Evolutionary conservation across 2,888 invertebrate genomes (phyloP).

Genomic region (Cynaeus angustus): DNA sequence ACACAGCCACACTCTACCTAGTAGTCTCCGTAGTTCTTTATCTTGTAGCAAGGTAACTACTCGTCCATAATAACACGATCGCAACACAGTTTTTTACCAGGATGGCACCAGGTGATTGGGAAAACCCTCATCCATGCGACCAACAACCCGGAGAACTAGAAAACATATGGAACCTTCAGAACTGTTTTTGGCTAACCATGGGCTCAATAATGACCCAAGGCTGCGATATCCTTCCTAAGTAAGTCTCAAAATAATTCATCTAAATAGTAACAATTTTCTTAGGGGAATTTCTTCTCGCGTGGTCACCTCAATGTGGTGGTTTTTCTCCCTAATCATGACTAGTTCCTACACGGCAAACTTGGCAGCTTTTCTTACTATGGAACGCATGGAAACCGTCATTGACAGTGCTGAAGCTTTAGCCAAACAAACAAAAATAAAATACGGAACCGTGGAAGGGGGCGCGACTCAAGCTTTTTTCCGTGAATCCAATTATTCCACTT

Average conservation of each 20-base stretch:
- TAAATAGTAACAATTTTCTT: slow-evolving; percentile 11
- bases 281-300: slow-evolving; percentile 93
- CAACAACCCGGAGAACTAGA: slow-evolving; percentile 90
- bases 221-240: slow-evolving; percentile 93
- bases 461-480: slow-evolving; percentile 93
- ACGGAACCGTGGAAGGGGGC: slow-evolving; percentile 90
- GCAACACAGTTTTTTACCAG: slow-evolving; percentile 70
- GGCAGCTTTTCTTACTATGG: slow-evolving; percentile 93
- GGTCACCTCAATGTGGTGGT: slow-evolving; percentile 94
- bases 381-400: slow-evolving; percentile 90
- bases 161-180: slow-evolving; percentile 90
- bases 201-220: slow-evolving; percentile 96
- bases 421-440: slow-evolving; percentile 95
- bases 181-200: slow-evolving; percentile 95
- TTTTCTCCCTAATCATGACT: slow-evolving; percentile 90
- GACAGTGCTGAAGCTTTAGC: slow-evolving; percentile 93
- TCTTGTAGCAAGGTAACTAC: slow-evolving; percentile 77
- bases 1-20: slow-evolving; percentile 89
- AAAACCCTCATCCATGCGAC: slow-evolving; percentile 94
- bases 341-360: slow-evolving; percentile 96
- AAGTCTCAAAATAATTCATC: slow-evolving; percentile 61
- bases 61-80: not conserved
- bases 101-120: slow-evolving; percentile 93
- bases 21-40: slow-evolving; percentile 88
- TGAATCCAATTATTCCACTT: slow-evolving; percentile 72